Conservation (phyloP, 2,888 invertebrate genomes). For the Andrena chrysosceles region DNA sequence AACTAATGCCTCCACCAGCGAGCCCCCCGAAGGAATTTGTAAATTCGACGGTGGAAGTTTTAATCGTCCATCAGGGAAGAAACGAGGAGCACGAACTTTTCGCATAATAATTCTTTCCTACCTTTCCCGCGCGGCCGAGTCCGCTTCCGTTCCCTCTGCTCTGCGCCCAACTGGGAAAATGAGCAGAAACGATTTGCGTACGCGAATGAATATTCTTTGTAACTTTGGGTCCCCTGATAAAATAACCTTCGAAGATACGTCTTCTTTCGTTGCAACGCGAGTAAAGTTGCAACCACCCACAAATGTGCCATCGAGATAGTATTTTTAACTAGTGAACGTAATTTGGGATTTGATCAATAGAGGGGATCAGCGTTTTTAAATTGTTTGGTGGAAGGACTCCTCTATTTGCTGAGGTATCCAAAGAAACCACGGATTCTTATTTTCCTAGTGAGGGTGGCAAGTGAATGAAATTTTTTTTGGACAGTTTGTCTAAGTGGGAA, state of each 20-base stretch:
- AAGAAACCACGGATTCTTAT: too few relatives aligned
- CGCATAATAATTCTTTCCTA: conserved; percentile 77
- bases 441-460: too few relatives aligned
- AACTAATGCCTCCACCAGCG: conserved; percentile 63
- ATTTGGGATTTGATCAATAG: neutral
- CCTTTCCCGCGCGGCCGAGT: conserved; percentile 29
- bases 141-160: conserved; percentile 20
- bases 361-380: neutral
- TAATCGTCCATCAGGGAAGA: conserved; percentile 80
- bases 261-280: neutral
- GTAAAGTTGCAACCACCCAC: too few relatives aligned
- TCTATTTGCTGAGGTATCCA: neutral
- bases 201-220: conserved; percentile 51
- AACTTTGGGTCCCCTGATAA: conserved; percentile 17
- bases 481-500: too few relatives aligned
- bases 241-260: conserved; percentile 24
- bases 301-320: neutral
- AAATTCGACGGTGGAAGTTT: conserved; percentile 81
- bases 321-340: neutral
- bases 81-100: conserved; percentile 77
- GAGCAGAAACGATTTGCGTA: conserved; percentile 52
- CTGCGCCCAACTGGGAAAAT: conserved; percentile 36
- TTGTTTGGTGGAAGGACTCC: neutral
- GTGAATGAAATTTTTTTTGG: too few relatives aligned
- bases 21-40: conserved; percentile 76